These are phyloP conservation scores for Ammodytes dubius DNA, from an alignment of 2,113 vertebrate genomes.

Conservation along the genomic window DNA sequence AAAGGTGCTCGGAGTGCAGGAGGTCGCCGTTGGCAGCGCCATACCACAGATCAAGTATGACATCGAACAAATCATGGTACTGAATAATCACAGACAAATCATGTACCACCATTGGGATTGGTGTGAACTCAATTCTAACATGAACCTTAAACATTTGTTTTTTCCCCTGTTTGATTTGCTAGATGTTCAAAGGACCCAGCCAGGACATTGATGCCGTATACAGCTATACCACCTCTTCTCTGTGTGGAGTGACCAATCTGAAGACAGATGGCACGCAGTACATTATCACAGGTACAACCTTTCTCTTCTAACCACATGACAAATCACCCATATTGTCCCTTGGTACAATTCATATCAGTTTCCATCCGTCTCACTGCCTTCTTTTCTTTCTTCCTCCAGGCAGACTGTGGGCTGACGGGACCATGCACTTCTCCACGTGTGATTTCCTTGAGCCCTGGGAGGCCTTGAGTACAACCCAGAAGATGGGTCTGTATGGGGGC, in stretches of 20 bases:
- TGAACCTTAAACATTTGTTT: constrained; percentile 13
- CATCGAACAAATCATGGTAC: constrained; percentile 96
- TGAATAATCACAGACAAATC: too few species aligned
- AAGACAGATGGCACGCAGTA: constrained; percentile 91
- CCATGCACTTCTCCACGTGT: constrained; percentile 92
- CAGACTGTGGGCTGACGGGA: constrained; percentile 88
- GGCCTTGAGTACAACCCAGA: constrained; percentile 89
- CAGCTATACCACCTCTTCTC: constrained; percentile 90
- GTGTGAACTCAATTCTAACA: neutral
- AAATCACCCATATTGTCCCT: neutral
- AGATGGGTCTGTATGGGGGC: constrained; percentile 91
- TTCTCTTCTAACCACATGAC: too few species aligned
- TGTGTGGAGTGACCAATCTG: constrained; percentile 91
- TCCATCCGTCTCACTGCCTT: neutral
- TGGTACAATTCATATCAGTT: neutral
- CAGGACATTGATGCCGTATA: constrained; percentile 90
- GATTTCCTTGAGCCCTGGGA: constrained; percentile 94
- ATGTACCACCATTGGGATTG: too few species aligned
- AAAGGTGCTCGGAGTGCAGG: constrained; percentile 87
- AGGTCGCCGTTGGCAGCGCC: constrained; percentile 91
- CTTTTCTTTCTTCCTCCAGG: constrained; percentile 78
- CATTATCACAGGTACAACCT: constrained; percentile 90
- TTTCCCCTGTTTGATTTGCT: constrained; percentile 25
- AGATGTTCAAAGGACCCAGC: constrained; percentile 96
- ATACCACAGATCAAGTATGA: constrained; percentile 92